phyloP scores from a whole-genome alignment of 2,888 invertebrate genomes.

The Coelopa pilipes region DNA sequence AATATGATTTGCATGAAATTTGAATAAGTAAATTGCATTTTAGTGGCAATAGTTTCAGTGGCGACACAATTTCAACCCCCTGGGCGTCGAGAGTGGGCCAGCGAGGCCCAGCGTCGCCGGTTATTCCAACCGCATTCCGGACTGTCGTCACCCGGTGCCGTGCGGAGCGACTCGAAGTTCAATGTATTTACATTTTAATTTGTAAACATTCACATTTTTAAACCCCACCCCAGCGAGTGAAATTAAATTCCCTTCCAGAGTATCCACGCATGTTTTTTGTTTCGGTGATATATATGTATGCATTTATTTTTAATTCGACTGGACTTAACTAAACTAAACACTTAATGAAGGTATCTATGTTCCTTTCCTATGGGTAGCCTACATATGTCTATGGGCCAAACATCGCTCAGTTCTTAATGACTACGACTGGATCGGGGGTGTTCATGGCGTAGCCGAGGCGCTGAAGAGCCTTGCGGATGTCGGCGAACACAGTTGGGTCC shows the following conservation, averaged over 20 bases:
- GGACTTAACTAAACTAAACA: slow-evolving; percentile 4
- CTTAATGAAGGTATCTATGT: not conserved
- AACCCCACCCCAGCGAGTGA: not conserved
- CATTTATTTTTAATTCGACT: not conserved
- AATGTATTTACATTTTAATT: no score
- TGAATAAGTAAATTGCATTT: slow-evolving; percentile 63
- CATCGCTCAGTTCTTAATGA: slow-evolving; percentile 41
- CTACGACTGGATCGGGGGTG: slow-evolving; percentile 73
- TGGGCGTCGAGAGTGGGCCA: slow-evolving; percentile 14
- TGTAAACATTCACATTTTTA: no score
- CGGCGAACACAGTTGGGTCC: slow-evolving; percentile 83
- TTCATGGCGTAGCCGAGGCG: slow-evolving; percentile 79
- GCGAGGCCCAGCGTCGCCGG: not conserved
- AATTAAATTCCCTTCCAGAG: no score
- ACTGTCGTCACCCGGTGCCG: no score
- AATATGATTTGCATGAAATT: slow-evolving; percentile 59
- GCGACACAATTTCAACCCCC: slow-evolving; percentile 26
- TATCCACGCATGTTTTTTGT: no score
- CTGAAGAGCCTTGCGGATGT: slow-evolving; percentile 80
- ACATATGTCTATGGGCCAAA: no score
- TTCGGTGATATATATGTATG: not conserved
- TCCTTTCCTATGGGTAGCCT: no score
- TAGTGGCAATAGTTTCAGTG: slow-evolving; percentile 43
- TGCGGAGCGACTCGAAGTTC: no score
- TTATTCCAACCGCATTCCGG: no score